These are phyloP conservation scores for Phalacrocorax aristotelis DNA, from an alignment of 2,113 vertebrate genomes.

Conservation along the genomic window DNA sequence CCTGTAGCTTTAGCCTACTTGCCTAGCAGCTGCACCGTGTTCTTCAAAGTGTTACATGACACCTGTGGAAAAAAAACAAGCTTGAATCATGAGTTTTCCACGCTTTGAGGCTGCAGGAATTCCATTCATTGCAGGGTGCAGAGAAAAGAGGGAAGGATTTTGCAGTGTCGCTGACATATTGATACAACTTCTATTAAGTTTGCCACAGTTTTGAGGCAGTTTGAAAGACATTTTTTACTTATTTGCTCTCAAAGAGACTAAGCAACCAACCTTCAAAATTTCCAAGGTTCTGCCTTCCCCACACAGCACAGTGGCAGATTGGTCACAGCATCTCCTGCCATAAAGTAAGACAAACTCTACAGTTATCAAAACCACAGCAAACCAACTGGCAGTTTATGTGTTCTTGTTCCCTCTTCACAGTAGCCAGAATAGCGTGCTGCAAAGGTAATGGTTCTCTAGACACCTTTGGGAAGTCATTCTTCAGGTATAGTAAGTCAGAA, in stretches of 20 bases:
- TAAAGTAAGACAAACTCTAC: slow-evolving; percentile 16
- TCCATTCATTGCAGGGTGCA: background rate
- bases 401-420: slow-evolving; percentile 30
- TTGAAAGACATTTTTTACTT: background rate
- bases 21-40: background rate
- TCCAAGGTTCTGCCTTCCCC: background rate
- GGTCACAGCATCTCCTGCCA: background rate
- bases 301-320: background rate
- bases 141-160: background rate
- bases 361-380: slow-evolving; percentile 53
- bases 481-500: background rate
- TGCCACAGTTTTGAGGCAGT: background rate
- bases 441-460: slow-evolving; percentile 7
- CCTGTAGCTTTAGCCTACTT: background rate
- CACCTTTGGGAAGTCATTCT: slow-evolving; percentile 6
- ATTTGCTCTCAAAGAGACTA: background rate
- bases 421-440: slow-evolving; percentile 30
- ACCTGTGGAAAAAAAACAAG: background rate
- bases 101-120: background rate
- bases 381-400: slow-evolving; percentile 13
- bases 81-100: background rate
- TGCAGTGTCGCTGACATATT: background rate
- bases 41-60: background rate
- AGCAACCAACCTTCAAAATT: background rate
- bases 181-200: background rate